phyloP scores from a whole-genome alignment of 2,888 invertebrate genomes.

The Dasysyrphus albostriatus region DNA sequence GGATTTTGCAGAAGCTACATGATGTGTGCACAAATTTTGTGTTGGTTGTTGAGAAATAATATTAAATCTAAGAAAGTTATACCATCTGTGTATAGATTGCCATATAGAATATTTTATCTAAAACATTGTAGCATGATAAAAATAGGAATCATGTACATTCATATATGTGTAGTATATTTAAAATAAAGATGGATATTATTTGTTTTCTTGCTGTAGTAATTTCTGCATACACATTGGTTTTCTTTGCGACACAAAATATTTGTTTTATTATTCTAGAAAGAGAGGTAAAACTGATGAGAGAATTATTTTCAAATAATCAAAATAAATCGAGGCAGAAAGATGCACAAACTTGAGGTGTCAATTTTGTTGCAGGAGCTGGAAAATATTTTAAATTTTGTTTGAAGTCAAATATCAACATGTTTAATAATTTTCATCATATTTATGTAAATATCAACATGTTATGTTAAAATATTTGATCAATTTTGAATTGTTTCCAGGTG shows the following conservation, averaged over 20 bases:
- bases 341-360: no score
- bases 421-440: no score
- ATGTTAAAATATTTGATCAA: no score
- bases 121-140: conserved; percentile 2
- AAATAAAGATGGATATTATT: not conserved
- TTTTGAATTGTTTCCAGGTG: no score
- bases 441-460: no score
- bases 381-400: no score
- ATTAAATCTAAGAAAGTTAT: conserved; percentile 33
- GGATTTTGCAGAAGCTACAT: conserved; percentile 18
- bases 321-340: no score
- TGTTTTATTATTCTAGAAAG: not conserved
- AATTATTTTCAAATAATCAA: no score
- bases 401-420: no score
- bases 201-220: not conserved
- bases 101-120: not conserved
- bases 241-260: not conserved
- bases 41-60: conserved; percentile 37
- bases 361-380: no score
- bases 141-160: not conserved
- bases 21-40: conserved; percentile 2
- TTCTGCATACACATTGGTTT: not conserved
- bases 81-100: not conserved
- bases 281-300: no score
- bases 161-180: not conserved